These are phyloP conservation scores for Prionailurus viverrinus DNA, from an alignment of 2,113 vertebrate genomes.

Conservation along the genomic window DNA sequence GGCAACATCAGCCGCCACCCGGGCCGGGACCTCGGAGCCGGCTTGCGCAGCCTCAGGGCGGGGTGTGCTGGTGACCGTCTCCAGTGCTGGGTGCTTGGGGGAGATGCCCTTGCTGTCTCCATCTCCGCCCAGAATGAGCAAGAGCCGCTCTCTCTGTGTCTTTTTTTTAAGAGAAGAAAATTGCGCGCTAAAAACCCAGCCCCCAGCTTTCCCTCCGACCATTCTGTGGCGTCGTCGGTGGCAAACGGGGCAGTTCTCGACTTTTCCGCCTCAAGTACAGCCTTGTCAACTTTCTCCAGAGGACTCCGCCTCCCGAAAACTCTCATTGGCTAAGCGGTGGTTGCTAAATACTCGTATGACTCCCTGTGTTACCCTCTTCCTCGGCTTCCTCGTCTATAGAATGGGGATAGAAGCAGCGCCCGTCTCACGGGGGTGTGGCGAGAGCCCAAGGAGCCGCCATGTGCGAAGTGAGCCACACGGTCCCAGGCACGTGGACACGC, in stretches of 20 bases:
- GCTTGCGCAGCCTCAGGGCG: rapidly evolving
- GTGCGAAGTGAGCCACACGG: no score
- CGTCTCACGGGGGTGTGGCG: rapidly evolving
- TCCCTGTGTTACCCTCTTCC: neutral
- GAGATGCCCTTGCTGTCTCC: neutral
- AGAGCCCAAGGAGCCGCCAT: rapidly evolving
- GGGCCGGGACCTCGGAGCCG: neutral
- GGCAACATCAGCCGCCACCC: neutral
- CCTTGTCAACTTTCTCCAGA: neutral
- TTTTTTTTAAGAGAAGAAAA: neutral
- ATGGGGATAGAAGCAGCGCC: rapidly evolving
- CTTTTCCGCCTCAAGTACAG: rapidly evolving
- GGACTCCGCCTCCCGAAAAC: neutral
- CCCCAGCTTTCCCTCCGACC: neutral
- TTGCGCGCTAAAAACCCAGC: neutral
- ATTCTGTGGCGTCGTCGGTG: no score
- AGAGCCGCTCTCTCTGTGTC: neutral
- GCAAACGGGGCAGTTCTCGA: rapidly evolving
- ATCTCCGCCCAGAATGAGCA: neutral
- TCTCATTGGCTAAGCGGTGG: rapidly evolving
- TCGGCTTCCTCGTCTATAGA: neutral
- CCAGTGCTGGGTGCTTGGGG: neutral
- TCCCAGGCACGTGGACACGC: neutral
- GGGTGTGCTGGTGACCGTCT: rapidly evolving
- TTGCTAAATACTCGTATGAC: neutral